Evolutionary conservation across 2,888 invertebrate species (phyloP).

Genomic region (Dryobota labecula): DNA sequence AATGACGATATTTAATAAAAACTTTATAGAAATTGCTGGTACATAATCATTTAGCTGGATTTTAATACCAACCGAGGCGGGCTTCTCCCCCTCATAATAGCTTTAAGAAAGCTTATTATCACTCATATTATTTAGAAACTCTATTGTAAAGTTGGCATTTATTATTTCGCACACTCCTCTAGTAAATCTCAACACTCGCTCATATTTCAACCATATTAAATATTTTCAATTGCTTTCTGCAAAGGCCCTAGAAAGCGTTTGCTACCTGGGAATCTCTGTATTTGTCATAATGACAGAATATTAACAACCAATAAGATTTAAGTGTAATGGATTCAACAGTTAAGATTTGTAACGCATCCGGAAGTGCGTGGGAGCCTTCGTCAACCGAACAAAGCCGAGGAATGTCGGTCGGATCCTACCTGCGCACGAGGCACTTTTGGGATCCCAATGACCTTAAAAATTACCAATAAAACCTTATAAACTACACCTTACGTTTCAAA

Average conservation of each 20-base stretch:
- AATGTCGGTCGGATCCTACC: constrained; percentile 83
- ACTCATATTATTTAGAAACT: not conserved
- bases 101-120: not conserved
- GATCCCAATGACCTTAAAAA: constrained; percentile 27
- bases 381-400: constrained; percentile 82
- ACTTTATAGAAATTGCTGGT: not conserved
- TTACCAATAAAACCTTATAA: constrained; percentile 32
- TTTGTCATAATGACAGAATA: constrained; percentile 64
- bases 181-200: constrained; percentile 5
- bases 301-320: constrained; percentile 72
- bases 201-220: no score
- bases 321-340: constrained; percentile 70
- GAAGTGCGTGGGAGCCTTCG: constrained; percentile 84
- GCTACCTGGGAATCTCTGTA: constrained; percentile 29
- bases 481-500: constrained; percentile 31
- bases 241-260: constrained; percentile 17
- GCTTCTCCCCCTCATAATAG: not conserved
- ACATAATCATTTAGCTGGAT: not conserved
- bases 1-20: constrained; percentile 23
- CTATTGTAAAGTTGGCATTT: not conserved
- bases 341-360: constrained; percentile 80
- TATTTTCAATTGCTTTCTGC: constrained; percentile 13
- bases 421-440: constrained; percentile 71
- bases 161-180: not conserved
- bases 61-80: not conserved